Percentiles rank a stretch among this genome's conserved stretches.
These are phyloP conservation scores for Orthosia cruda DNA, from an alignment of 2,888 invertebrate species.

Conservation along the genomic window DNA sequence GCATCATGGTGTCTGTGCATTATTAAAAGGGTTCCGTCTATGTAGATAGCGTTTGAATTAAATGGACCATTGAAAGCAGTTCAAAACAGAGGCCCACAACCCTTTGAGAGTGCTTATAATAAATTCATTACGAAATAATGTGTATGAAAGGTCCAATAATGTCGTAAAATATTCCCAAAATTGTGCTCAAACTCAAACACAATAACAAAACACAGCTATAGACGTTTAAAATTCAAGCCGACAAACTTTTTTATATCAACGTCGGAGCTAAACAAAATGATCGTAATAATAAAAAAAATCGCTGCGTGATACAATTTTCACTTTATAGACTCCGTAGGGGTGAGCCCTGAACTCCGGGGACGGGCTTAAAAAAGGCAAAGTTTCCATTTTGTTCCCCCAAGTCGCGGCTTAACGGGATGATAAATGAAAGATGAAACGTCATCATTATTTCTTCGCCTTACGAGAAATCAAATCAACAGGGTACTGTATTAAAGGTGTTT, in stretches of 20 bases:
- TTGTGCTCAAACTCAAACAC: constrained; percentile 1
- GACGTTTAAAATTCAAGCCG: constrained; percentile 29
- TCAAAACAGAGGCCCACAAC: constrained; percentile 27
- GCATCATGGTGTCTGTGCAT: constrained; percentile 40
- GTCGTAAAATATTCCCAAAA: constrained; percentile 19
- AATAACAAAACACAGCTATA: constrained; percentile 19
- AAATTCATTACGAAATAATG: constrained; percentile 18
- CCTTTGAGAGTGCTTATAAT: constrained; percentile 30
- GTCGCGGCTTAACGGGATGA: constrained; percentile 65
- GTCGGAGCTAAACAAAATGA: constrained; percentile 30
- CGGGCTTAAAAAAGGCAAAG: constrained; percentile 68
- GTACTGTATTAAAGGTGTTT: constrained; percentile 31
- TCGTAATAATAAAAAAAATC: constrained; percentile 60
- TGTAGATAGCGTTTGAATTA: constrained; percentile 25
- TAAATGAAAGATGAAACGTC: constrained; percentile 63
- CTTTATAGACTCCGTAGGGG: constrained; percentile 57
- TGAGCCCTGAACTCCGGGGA: constrained; percentile 58
- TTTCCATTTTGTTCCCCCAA: constrained; percentile 70
- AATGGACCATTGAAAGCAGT: constrained; percentile 35
- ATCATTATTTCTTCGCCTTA: constrained; percentile 58
- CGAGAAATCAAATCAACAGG: constrained; percentile 53
- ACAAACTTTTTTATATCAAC: constrained; percentile 46
- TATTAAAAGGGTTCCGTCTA: constrained; percentile 45
- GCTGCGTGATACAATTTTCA: constrained; percentile 67
- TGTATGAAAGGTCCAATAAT: constrained; percentile 21